Conservation (phyloP, 2,797 vertebrate species). For the Syngnathus acus region DNA sequence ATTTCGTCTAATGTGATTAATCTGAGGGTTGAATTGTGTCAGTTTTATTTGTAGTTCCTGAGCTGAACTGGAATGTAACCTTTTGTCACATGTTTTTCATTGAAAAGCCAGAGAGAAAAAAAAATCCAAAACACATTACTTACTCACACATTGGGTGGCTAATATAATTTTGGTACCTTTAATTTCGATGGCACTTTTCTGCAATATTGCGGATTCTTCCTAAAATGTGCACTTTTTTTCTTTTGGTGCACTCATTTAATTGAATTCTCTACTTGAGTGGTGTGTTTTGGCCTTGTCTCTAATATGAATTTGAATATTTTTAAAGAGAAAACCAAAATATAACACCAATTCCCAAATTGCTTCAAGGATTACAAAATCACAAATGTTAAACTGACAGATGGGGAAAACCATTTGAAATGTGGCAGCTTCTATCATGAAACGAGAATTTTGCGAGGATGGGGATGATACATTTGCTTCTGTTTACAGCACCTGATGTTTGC, state of each 20-base stretch:
- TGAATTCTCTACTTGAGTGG: constrained; percentile 1
- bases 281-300: constrained; percentile 36
- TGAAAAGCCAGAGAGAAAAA: constrained; percentile 29
- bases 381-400: constrained; percentile 4
- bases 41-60: constrained; percentile 45
- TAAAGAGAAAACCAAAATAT: constrained; percentile 12
- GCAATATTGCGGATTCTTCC: constrained; percentile 28
- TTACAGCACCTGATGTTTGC: constrained; percentile 38
- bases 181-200: constrained; percentile 24
- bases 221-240: constrained; percentile 16
- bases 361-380: constrained; percentile 10
- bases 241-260: constrained; percentile 18
- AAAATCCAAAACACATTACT: constrained; percentile 9
- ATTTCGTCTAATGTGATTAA: constrained; percentile 6
- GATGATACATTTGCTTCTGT: constrained; percentile 40
- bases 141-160: constrained; percentile 14
- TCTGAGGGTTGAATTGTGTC: constrained; percentile 21
- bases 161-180: not conserved
- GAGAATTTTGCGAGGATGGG: constrained; percentile 31
- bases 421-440: constrained; percentile 14
- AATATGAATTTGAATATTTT: constrained; percentile 22
- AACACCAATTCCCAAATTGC: not conserved
- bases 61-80: constrained; percentile 44
- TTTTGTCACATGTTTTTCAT: constrained; percentile 31
- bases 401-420: not conserved